These are phyloP conservation scores for Steatocranus sp. DNA, from an alignment of 2,797 vertebrate genomes.

Conservation along the genomic window DNA sequence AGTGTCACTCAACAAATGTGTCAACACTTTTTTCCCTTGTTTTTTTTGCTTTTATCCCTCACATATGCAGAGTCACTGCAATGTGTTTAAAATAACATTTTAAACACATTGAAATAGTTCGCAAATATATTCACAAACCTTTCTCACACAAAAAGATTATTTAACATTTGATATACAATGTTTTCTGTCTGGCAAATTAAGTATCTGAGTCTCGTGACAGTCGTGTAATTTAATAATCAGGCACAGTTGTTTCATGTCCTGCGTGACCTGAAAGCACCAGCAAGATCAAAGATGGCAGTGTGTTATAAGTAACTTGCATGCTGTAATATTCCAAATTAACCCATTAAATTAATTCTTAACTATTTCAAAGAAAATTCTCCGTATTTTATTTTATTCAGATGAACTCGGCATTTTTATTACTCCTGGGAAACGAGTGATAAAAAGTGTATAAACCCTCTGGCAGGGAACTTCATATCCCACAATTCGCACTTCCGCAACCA, in stretches of 20 bases:
- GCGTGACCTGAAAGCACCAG: background rate
- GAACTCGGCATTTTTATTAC: no score
- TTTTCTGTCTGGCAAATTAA: background rate
- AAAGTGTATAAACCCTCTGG: background rate
- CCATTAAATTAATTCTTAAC: background rate
- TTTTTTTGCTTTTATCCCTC: background rate
- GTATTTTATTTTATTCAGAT: background rate
- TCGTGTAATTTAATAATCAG: background rate
- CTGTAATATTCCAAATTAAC: background rate
- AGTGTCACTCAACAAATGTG: background rate
- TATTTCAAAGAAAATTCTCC: background rate
- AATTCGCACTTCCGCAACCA: conserved; percentile 46
- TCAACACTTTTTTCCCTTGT: background rate
- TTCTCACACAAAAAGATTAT: background rate
- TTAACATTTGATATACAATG: accelerated
- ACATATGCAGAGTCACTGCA: background rate
- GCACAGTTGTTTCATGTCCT: background rate
- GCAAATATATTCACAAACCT: background rate
- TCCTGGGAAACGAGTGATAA: background rate
- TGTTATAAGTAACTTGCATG: background rate
- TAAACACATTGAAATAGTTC: background rate
- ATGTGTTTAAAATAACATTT: no score
- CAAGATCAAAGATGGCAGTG: background rate
- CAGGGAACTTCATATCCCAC: conserved; percentile 52
- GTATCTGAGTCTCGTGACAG: background rate